A percentile compares a stretch with the other conserved stretches of the same genome.
Conservation (phyloP, 2,113 vertebrate species). For the Apteryx mantelli region DNA sequence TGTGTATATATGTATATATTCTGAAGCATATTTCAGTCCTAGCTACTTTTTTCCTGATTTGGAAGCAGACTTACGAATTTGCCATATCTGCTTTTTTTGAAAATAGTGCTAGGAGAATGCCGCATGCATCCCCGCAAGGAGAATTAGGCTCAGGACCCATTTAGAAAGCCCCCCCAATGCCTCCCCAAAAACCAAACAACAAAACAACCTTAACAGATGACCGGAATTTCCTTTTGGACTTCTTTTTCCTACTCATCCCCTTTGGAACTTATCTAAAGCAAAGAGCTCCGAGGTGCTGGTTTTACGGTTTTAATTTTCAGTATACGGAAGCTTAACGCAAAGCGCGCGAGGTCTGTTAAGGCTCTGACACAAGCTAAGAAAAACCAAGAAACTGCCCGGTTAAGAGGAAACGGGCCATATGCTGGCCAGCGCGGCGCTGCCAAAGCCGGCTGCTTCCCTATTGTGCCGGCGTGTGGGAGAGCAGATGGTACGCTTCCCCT, state of each 20-base stretch:
- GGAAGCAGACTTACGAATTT: background rate
- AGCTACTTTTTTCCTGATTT: background rate
- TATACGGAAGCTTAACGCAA: accelerated
- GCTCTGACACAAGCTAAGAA: background rate
- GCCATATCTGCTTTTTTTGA: background rate
- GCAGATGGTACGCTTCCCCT: slow-evolving; percentile 20
- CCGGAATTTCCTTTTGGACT: background rate
- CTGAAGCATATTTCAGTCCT: background rate
- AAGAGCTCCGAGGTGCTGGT: background rate
- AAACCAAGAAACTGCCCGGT: background rate
- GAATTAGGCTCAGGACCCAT: accelerated
- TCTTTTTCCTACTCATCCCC: background rate
- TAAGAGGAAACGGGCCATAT: background rate
- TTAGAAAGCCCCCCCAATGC: background rate
- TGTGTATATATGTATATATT: background rate
- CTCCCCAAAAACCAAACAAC: background rate
- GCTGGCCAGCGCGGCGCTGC: background rate
- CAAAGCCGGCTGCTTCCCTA: background rate
- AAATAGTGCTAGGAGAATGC: accelerated
- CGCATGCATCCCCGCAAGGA: background rate
- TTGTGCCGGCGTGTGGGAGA: background rate
- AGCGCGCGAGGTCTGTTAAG: accelerated
- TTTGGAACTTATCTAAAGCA: accelerated
- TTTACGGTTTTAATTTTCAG: accelerated
- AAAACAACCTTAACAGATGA: accelerated